Evolutionary conservation across 2,888 invertebrate species (phyloP).

Genomic region (Parnassius orleans): DNA sequence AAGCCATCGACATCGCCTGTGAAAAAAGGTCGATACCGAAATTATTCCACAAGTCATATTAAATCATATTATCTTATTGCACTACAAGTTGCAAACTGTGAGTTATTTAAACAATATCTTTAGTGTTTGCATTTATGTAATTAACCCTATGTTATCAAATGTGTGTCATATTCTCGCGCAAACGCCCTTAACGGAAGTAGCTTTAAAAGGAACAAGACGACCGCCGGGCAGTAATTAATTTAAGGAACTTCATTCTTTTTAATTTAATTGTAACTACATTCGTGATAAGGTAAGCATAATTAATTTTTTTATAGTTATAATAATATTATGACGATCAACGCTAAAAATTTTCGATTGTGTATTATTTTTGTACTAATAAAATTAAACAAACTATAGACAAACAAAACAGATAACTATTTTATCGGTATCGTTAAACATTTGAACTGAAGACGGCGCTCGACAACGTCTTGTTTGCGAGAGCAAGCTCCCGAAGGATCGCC

Average conservation of each 20-base stretch:
- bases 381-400: background rate
- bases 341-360: too few species aligned
- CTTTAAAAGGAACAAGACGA: slow-evolving; percentile 7
- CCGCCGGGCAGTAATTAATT: background rate
- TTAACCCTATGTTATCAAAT: slow-evolving; percentile 22
- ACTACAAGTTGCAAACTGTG: too few species aligned
- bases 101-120: too few species aligned
- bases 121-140: background rate
- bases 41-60: too few species aligned
- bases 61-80: too few species aligned
- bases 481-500: slow-evolving; percentile 19
- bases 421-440: slow-evolving; percentile 28
- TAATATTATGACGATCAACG: too few species aligned
- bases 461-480: slow-evolving; percentile 25
- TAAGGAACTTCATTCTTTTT: background rate
- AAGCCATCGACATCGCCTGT: too few species aligned
- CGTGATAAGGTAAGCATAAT: slow-evolving; percentile 7
- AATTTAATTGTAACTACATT: background rate
- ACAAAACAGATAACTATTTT: slow-evolving; percentile 3
- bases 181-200: slow-evolving; percentile 6
- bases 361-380: background rate
- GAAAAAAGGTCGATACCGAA: too few species aligned
- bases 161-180: background rate
- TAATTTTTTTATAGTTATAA: background rate
- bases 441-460: slow-evolving; percentile 24